These are phyloP conservation scores for Malurus splendens DNA, from an alignment of 2,797 vertebrate species.

Conservation along the genomic window DNA sequence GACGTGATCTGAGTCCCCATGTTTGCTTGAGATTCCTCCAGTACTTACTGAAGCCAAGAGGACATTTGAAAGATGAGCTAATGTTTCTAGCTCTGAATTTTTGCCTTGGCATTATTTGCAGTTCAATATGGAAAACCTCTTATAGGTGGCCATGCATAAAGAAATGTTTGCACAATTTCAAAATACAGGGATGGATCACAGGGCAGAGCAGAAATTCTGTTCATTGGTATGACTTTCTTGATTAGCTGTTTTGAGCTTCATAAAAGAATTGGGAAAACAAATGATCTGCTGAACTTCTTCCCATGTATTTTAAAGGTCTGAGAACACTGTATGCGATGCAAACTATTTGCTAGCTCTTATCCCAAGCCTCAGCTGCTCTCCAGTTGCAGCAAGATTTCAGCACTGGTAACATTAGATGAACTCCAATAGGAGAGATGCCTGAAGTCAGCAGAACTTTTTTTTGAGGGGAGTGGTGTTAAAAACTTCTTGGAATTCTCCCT, in stretches of 20 bases:
- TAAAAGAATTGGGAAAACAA: not conserved
- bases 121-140: not conserved
- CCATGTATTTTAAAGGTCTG: not conserved
- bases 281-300: not conserved
- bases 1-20: not conserved
- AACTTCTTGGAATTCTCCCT: not conserved
- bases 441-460: not conserved
- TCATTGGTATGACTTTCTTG: not conserved
- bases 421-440: not conserved
- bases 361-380: not conserved
- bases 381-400: not conserved
- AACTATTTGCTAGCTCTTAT: not conserved
- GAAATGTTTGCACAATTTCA: not conserved
- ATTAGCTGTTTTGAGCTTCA: not conserved
- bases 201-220: not conserved
- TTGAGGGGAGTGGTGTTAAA: not conserved
- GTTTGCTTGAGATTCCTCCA: not conserved
- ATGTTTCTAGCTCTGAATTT: not conserved
- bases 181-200: not conserved
- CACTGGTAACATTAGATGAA: not conserved
- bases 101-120: not conserved
- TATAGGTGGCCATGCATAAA: not conserved
- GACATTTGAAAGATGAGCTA: not conserved
- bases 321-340: not conserved
- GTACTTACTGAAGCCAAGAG: not conserved